phyloP scores from a whole-genome alignment of 2,113 vertebrate genomes.

The Ailurus styani region DNA sequence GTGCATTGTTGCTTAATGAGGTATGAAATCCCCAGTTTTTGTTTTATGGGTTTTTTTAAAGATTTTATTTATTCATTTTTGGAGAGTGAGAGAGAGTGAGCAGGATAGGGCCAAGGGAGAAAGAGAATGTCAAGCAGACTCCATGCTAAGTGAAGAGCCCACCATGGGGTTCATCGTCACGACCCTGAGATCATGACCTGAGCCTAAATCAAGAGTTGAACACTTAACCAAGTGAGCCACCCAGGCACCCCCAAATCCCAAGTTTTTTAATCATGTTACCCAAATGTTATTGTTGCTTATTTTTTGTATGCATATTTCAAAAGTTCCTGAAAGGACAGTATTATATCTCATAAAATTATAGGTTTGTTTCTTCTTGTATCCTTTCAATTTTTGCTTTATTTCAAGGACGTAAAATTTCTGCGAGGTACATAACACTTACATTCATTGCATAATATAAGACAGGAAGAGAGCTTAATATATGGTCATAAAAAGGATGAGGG shows the following conservation, averaged over 20 bases:
- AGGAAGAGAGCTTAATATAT: not conserved
- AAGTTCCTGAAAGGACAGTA: not conserved
- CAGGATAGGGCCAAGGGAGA: not conserved
- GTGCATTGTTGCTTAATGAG: not conserved
- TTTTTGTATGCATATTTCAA: not conserved
- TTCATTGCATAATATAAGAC: not conserved
- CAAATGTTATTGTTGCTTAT: not conserved
- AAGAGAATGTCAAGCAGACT: not conserved
- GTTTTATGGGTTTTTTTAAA: not conserved
- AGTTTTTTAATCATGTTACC: not conserved
- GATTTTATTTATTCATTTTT: not conserved
- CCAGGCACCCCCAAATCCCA: not conserved
- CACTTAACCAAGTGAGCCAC: not conserved
- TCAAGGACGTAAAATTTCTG: not conserved
- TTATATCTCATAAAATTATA: not conserved
- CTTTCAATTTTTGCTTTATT: not conserved
- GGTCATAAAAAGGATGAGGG: not conserved
- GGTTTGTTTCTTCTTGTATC: not conserved
- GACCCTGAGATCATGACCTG: not conserved
- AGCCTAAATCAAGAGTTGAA: not conserved
- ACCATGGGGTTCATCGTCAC: accelerated
- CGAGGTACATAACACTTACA: not conserved
- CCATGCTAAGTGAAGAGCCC: not conserved
- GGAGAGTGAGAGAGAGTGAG: not conserved
- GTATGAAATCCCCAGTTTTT: not conserved